A percentile compares a stretch with the other conserved stretches of the same genome.
These are phyloP conservation scores for Lydus trimaculatus DNA, from an alignment of 2,888 invertebrate species.

Conservation along the genomic window DNA sequence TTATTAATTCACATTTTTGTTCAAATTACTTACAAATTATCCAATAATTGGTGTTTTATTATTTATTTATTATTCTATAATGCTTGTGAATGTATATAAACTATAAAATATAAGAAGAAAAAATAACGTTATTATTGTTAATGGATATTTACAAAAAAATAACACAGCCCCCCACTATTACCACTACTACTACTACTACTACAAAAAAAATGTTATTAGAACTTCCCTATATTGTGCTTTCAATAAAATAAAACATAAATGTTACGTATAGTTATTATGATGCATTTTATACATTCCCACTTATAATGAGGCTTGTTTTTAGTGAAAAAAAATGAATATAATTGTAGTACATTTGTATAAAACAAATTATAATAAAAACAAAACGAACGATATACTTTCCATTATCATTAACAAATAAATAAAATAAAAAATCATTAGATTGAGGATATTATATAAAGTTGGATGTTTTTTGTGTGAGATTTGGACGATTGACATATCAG, in stretches of 20 bases:
- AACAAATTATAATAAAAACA: neutral
- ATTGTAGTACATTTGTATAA: slow-evolving; percentile 2
- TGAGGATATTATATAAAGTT: neutral
- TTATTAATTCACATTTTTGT: slow-evolving; percentile 11
- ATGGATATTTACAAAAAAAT: slow-evolving; percentile 26
- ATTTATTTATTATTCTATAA: slow-evolving; percentile 1
- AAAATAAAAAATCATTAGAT: neutral
- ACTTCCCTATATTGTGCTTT: slow-evolving; percentile 45
- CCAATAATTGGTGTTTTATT: neutral
- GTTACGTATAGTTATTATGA: slow-evolving; percentile 24
- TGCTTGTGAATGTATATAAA: slow-evolving; percentile 41
- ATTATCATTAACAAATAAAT: neutral
- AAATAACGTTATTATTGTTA: slow-evolving; percentile 41
- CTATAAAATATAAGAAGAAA: slow-evolving; percentile 21
- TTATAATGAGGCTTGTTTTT: slow-evolving; percentile 27
- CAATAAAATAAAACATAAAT: slow-evolving; percentile 30
- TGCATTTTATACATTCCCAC: slow-evolving; percentile 41
- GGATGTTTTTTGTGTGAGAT: slow-evolving; percentile 21
- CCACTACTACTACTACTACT: too few relatives aligned
- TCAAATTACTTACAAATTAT: too few relatives aligned
- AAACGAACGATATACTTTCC: neutral
- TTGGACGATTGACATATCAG: slow-evolving; percentile 32
- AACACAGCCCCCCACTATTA: neutral
- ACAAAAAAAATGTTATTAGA: slow-evolving; percentile 33
- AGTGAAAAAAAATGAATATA: too few relatives aligned